These are phyloP conservation scores for Otolemur garnettii DNA, from an alignment of 2,113 vertebrate genomes.

Conservation along the genomic window DNA sequence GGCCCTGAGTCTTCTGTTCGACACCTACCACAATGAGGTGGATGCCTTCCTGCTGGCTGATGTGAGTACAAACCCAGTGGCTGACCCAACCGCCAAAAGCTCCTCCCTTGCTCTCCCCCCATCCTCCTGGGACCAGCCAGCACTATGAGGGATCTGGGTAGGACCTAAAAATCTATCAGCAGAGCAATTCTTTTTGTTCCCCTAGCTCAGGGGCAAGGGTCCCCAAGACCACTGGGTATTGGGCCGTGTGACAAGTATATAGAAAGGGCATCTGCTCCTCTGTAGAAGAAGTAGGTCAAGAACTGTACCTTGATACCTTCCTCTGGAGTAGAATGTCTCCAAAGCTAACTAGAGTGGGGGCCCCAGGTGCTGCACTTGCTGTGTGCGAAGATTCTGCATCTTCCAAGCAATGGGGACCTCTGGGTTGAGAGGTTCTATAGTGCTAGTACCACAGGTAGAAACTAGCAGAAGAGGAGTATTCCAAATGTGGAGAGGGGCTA, in stretches of 20 bases:
- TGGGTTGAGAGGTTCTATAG: neutral
- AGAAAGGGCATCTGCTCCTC: neutral
- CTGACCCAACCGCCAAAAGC: neutral
- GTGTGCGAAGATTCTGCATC: rapidly evolving
- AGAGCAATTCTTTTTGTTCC: neutral
- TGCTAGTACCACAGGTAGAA: neutral
- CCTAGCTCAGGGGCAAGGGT: neutral
- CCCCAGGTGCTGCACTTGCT: neutral
- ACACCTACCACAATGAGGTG: conserved; percentile 97
- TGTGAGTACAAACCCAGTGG: conserved; percentile 85
- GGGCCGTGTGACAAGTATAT: neutral
- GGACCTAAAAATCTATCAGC: neutral
- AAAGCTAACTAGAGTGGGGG: neutral
- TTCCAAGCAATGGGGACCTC: neutral
- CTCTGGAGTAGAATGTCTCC: neutral
- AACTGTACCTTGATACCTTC: neutral
- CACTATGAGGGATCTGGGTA: neutral
- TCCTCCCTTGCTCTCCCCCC: neutral
- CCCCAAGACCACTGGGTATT: neutral
- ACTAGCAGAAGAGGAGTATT: neutral
- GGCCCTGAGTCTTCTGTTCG: conserved; percentile 95
- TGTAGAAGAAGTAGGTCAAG: neutral
- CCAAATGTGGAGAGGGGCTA: neutral
- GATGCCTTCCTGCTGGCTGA: conserved; percentile 94
- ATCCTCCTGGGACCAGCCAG: neutral